phyloP scores from a whole-genome alignment of 2,113 vertebrate species.

The Hemibagrus wyckioides region DNA sequence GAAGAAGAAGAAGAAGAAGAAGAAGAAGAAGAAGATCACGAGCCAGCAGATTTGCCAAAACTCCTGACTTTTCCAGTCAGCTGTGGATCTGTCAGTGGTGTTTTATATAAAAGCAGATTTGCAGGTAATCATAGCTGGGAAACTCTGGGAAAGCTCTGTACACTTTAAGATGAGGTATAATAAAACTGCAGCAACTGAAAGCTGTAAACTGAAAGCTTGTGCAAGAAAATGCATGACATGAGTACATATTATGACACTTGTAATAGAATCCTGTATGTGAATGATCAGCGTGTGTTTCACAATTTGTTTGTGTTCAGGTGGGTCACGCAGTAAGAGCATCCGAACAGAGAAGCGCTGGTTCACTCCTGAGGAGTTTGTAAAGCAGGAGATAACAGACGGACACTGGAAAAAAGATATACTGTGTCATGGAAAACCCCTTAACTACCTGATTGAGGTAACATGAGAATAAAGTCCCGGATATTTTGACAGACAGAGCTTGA shows the following conservation, averaged over 20 bases:
- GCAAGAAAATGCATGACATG: neutral
- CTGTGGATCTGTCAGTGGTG: slow-evolving; percentile 56
- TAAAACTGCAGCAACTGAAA: neutral
- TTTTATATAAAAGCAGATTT: slow-evolving; percentile 63
- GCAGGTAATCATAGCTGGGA: slow-evolving; percentile 56
- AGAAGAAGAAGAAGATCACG: neutral
- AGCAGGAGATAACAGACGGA: neutral
- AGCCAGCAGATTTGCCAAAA: neutral
- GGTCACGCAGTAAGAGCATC: slow-evolving; percentile 62
- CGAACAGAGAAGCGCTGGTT: slow-evolving; percentile 69
- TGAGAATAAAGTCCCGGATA: neutral
- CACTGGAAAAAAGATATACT: slow-evolving; percentile 67
- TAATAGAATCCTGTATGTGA: neutral
- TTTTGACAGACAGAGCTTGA: neutral
- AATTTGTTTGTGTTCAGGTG: slow-evolving; percentile 43
- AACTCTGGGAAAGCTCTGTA: neutral
- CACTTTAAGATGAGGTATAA: neutral
- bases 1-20: neutral
- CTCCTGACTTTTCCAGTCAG: slow-evolving; percentile 51
- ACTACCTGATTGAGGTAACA: slow-evolving; percentile 60
- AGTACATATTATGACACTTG: neutral
- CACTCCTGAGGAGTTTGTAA: slow-evolving; percentile 65
- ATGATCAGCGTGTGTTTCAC: neutral
- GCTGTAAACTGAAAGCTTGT: neutral
- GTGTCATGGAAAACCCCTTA: slow-evolving; percentile 60